Evolutionary conservation across 2,797 vertebrate species (phyloP), one percentile per base, ranked within the genome.

Genomic region (Poecile montanus): DNA sequence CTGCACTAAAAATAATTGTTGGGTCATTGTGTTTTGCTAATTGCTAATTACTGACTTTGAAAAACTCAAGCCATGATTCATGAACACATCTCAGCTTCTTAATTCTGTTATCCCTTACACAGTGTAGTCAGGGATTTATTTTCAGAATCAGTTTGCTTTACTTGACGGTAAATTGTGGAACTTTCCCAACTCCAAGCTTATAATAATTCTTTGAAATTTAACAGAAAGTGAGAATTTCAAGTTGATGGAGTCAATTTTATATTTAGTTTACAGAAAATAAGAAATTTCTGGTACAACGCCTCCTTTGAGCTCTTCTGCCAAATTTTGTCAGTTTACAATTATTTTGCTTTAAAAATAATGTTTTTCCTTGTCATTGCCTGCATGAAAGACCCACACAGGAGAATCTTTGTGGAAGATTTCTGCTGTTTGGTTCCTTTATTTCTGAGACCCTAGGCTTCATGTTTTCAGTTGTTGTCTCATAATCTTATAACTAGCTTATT

Each of bases 181-280:
- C 66, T 83, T 95, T 75, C 70, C 81, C 80, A 94, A 30, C 51
- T 91, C n/a, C 42, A 89, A 76, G 40, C 68, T 89, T 85, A 74
- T 93, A 91, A 97, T 94, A 91, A 96, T 82, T 96, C 57, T 92
- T 66, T 70, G 56, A 71, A 94, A 89, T 97, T 81, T 93, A 88
- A 71, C 84, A 81, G 94, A 95, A 95, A 96, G 44, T 89, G 71
- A 94, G 84, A 92, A 78, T 95, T 96, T 96, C 66, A 91, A 88
- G 62, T 88, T 91, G 93, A 93, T 81, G 54, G 47, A 96, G 65
- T 97, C 91, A 83, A 75, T 88, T 85, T 93, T 96, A 95, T 95
- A 93, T 97, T 94, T 95, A 94, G 87, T 94, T 95, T 94, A 95
- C 70, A 93, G 88, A 95, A 95, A 96, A 95, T 84, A 65, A 56